A percentile compares a stretch with the other conserved stretches of the same genome.
Conservation (phyloP, 92 coral and sea anemone species). For the Palythoa caribaeorum region DNA sequence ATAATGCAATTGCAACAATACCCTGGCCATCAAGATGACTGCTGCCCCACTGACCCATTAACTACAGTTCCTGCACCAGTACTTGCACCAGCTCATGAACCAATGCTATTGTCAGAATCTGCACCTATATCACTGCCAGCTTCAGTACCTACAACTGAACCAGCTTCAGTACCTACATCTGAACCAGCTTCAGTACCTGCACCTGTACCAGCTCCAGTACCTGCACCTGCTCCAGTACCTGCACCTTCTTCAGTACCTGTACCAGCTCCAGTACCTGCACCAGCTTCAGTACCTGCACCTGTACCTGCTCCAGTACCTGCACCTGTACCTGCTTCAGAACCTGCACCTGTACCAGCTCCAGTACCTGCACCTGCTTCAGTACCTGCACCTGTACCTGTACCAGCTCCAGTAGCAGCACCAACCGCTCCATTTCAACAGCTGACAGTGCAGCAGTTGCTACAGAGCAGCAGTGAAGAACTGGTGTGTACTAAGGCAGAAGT, state of each 20-base stretch:
- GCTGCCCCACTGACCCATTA: background rate
- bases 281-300: background rate
- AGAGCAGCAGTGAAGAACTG: slow-evolving; percentile 27
- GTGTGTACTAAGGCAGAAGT: slow-evolving; percentile 44
- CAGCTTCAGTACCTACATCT: slow-evolving; percentile 16
- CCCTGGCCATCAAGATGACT: slow-evolving; percentile 29
- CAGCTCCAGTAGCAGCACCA: slow-evolving; percentile 5
- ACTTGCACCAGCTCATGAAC: background rate
- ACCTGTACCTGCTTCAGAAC: background rate
- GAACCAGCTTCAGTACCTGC: background rate
- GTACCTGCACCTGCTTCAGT: too few relatives aligned
- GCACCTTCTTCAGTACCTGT: too few relatives aligned
- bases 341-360: background rate
- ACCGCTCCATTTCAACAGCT: background rate
- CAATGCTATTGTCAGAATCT: background rate
- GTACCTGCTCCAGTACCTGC: background rate
- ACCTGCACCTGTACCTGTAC: background rate
- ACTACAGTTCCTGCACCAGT: background rate
- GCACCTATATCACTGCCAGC: slow-evolving; percentile 15
- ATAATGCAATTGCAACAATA: slow-evolving; percentile 41
- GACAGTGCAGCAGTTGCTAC: background rate
- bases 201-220: background rate
- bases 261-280: slow-evolving; percentile 25
- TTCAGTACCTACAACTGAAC: background rate
- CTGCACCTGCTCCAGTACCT: background rate